Percentiles rank a stretch among this genome's conserved stretches.
These are phyloP conservation scores for Leucopsar rothschildi DNA, from an alignment of 2,113 vertebrate species.

Conservation along the genomic window DNA sequence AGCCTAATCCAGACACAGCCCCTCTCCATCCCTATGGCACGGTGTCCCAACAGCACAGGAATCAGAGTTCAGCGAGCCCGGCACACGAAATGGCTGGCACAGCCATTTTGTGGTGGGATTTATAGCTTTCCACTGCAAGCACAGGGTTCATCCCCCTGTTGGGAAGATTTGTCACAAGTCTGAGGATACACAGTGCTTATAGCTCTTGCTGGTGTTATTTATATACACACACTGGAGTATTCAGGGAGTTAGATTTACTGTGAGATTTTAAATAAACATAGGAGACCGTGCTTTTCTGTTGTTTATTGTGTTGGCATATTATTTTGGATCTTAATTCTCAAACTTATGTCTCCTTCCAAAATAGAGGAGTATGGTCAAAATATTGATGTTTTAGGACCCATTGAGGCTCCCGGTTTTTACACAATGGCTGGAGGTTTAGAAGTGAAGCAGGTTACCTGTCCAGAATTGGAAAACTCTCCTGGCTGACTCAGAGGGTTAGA, in stretches of 20 bases:
- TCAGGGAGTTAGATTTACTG: not conserved
- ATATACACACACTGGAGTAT: not conserved
- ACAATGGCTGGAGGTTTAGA: not conserved
- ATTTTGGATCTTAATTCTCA: not conserved
- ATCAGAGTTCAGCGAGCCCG: not conserved
- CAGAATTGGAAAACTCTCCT: not conserved
- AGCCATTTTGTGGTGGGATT: constrained; percentile 18
- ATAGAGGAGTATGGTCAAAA: not conserved
- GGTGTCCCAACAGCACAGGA: accelerated
- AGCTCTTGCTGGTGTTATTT: not conserved
- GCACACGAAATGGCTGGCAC: not conserved
- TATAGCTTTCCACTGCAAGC: not conserved
- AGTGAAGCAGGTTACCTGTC: not conserved
- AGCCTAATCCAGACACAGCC: not conserved
- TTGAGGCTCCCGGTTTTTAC: not conserved
- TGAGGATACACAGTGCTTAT: not conserved
- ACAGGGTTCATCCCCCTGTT: not conserved
- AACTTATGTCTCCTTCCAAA: not conserved
- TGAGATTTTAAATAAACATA: not conserved
- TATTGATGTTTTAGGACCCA: not conserved
- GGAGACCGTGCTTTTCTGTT: not conserved
- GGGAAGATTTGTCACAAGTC: not conserved
- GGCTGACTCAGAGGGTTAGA: not conserved
- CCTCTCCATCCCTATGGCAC: accelerated
- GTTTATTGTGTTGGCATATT: not conserved